Evolutionary conservation across 2,113 vertebrate species (phyloP).

Genomic region (Opisthocomus hoazin): DNA sequence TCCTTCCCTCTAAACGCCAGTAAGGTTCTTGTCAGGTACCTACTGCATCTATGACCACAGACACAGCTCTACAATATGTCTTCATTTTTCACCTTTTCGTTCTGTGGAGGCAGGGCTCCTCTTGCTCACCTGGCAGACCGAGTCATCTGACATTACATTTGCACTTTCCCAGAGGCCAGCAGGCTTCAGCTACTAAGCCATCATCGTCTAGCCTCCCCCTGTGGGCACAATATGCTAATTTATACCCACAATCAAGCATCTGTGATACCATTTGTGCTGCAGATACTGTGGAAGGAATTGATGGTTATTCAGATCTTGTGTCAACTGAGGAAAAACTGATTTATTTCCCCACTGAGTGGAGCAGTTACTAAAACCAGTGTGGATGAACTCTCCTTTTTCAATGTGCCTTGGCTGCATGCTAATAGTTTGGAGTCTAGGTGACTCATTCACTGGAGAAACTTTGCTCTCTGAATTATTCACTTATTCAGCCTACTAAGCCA

Average conservation of each 20-base stretch:
- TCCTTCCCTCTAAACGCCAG: background rate
- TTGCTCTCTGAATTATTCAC: slow-evolving; percentile 64
- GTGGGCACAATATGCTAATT: slow-evolving; percentile 56
- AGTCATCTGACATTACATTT: slow-evolving; percentile 47
- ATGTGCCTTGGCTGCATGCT: slow-evolving; percentile 25
- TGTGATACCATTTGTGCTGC: slow-evolving; percentile 63
- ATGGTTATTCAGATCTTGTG: slow-evolving; percentile 40
- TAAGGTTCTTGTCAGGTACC: background rate
- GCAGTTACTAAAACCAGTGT: slow-evolving; percentile 31
- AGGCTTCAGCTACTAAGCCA: slow-evolving; percentile 44
- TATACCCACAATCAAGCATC: slow-evolving; percentile 61
- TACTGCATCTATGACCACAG: background rate
- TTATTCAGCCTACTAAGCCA: slow-evolving; percentile 53
- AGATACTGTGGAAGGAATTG: slow-evolving; percentile 35
- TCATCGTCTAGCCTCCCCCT: slow-evolving; percentile 49
- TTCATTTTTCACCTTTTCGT: slow-evolving; percentile 17
- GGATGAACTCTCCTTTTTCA: slow-evolving; percentile 30
- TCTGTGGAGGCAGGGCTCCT: background rate
- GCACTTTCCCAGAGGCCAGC: slow-evolving; percentile 55
- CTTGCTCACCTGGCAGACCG: background rate
- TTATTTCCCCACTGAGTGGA: slow-evolving; percentile 45
- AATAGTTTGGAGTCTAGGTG: slow-evolving; percentile 43
- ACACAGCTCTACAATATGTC: background rate
- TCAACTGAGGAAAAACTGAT: slow-evolving; percentile 53
- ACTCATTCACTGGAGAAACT: slow-evolving; percentile 48